Evolutionary conservation across 1,140 invertebrate species (phyloP), one percentile per base, ranked within the genome.

Genomic region (Bombus huntii): DNA sequence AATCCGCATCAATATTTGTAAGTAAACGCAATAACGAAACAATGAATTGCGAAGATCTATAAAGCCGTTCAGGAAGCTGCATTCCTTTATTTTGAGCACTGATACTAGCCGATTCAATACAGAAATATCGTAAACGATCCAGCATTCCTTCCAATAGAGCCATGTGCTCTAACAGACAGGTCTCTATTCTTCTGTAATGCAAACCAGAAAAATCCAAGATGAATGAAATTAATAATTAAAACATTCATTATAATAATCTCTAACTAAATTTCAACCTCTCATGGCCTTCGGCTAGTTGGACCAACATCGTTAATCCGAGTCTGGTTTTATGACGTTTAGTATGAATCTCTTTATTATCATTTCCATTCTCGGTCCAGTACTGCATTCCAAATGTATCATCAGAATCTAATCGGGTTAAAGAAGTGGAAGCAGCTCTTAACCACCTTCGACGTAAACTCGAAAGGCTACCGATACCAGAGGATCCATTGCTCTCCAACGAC

Each of bases 141-240:
- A 98, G 93, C 92, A 98, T 96, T 6, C 97, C 96, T 94, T 98
- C 98, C 28, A 99, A 93, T 39, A 98, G 94, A 0, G 97, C 96
- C 68, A 98, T 97, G 90, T 98, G 97, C 81, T 98, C 97, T 93
- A 98, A 96, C 83, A 98, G 96, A 89, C 97, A 97, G 59, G 95
- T 92, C 68, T 97, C 95, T 93, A 97, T 96, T 87, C 96, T 84
- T 37, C 89, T 90, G 15, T 0, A 86, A 89, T n/a, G 1, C 1
- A 57, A 83, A n/a, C 9, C 18, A 37, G 28, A 5, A 3, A n/a
- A 62, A 62, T 9, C n/a, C 8, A 37, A 80, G 6, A 31, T 31
- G 25, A 73, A 57, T 42, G n/a, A 59, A 37, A 79, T 12, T 13
- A 25, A 78, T 37, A 22, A 62, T 34, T 62, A 28, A 71, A 73